Evolutionary conservation across 2,797 vertebrate genomes (phyloP).

Genomic region (Darevskia nairensis): DNA sequence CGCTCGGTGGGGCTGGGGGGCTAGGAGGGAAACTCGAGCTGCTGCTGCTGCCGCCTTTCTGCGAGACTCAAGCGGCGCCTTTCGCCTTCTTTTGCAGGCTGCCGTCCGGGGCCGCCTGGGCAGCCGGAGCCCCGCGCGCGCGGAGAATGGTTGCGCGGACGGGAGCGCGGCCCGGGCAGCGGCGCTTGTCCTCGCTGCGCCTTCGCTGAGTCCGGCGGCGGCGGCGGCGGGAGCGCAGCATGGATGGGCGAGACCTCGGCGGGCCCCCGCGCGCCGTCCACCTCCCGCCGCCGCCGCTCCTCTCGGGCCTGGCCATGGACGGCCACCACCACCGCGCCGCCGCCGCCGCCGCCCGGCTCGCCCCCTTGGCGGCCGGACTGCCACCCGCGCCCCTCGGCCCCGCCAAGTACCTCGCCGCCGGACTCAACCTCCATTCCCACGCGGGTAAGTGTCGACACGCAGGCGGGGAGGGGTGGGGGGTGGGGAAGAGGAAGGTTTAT

Average conservation of each 20-base stretch:
- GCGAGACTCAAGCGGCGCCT: too few relatives aligned
- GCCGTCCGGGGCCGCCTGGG: too few relatives aligned
- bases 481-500: neutral
- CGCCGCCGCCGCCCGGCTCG: conserved; percentile 88
- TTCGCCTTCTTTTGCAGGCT: too few relatives aligned
- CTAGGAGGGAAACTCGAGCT: too few relatives aligned
- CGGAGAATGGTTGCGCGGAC: conserved; percentile 42
- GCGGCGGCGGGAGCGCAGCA: conserved; percentile 78
- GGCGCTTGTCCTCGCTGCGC: neutral
- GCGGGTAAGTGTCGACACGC: conserved; percentile 88
- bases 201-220: conserved; percentile 4
- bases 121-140: neutral
- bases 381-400: conserved; percentile 88
- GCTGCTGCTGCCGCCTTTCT: too few relatives aligned
- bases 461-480: neutral
- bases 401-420: conserved; percentile 90
- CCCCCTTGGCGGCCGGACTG: conserved; percentile 86
- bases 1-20: too few relatives aligned
- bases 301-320: conserved; percentile 93
- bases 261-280: conserved; percentile 93
- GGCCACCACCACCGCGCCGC: conserved; percentile 90
- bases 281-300: conserved; percentile 90
- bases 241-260: conserved; percentile 99
- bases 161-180: conserved; percentile 27
- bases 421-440: conserved; percentile 92